A percentile compares a stretch with the other conserved stretches of the same genome.
Evolutionary conservation across 1,140 invertebrate genomes (phyloP).

Genomic region (Heterodera schachtii): DNA sequence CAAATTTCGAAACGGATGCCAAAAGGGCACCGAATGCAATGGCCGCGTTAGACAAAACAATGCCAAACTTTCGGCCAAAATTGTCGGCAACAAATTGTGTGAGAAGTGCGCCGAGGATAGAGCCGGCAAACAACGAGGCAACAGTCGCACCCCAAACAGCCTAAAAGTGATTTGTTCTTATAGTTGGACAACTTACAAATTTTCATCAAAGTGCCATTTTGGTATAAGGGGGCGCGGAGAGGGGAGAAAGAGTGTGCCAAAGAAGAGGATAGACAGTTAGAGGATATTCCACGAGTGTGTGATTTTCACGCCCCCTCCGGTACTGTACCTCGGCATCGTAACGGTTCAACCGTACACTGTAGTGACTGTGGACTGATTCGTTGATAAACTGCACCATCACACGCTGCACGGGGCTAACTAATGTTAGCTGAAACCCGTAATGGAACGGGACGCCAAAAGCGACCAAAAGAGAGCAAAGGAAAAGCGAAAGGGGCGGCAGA

Average conservation of each 20-base stretch:
- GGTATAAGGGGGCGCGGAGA: not conserved
- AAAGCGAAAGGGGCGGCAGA: not conserved
- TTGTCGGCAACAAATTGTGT: not conserved
- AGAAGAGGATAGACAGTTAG: no score
- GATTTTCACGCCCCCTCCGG: no score
- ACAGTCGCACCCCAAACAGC: not conserved
- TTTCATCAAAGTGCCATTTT: not conserved
- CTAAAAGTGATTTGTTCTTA: not conserved
- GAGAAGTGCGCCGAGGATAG: not conserved
- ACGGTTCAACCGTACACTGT: not conserved
- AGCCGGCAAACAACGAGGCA: not conserved
- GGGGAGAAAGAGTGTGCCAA: no score
- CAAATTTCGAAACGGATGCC: not conserved
- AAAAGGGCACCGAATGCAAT: not conserved
- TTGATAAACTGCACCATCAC: not conserved
- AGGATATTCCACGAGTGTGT: no score
- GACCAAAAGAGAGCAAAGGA: conserved; percentile 7
- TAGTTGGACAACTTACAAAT: not conserved
- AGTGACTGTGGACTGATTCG: not conserved
- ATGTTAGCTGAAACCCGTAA: not conserved
- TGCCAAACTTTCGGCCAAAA: not conserved
- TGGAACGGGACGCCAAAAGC: not conserved
- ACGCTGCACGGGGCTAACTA: not conserved
- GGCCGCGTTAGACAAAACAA: not conserved
- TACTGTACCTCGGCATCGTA: not conserved